Conservation (phyloP, 2,888 invertebrate species). For the Agrotis ipsilon region DNA sequence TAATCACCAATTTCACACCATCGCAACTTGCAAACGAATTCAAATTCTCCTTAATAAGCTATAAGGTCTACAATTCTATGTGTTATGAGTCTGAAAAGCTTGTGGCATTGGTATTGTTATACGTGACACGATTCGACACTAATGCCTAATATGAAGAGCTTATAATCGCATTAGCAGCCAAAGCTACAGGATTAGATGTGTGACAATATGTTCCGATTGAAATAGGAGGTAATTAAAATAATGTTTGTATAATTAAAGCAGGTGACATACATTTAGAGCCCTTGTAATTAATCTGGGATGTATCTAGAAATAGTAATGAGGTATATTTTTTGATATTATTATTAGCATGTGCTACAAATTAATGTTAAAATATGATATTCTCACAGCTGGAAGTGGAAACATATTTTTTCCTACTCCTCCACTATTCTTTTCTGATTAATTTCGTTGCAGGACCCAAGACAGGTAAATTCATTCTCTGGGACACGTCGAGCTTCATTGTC, state of each 20-base stretch:
- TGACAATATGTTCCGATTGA: background rate
- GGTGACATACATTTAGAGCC: too few species aligned
- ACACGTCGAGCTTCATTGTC: too few species aligned
- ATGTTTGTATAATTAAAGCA: background rate
- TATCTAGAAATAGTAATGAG: too few species aligned
- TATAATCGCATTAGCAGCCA: constrained; percentile 2
- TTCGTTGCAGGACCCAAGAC: too few species aligned
- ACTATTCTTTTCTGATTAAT: too few species aligned
- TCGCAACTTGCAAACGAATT: background rate
- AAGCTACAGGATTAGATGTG: background rate
- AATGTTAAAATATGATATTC: too few species aligned
- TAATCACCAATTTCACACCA: constrained; percentile 3
- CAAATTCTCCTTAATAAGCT: background rate
- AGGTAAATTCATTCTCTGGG: too few species aligned
- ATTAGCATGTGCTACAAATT: too few species aligned
- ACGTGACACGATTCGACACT: background rate
- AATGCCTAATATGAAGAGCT: constrained; percentile 6
- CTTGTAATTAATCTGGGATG: too few species aligned
- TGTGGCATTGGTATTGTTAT: constrained; percentile 3
- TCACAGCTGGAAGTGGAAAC: too few species aligned
- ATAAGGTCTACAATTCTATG: background rate
- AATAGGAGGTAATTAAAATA: background rate
- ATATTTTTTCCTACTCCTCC: too few species aligned
- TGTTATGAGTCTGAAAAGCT: constrained; percentile 4
- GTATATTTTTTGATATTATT: too few species aligned